Evolutionary conservation across 1,140 invertebrate species (phyloP).

Genomic region (Psix sp.): DNA sequence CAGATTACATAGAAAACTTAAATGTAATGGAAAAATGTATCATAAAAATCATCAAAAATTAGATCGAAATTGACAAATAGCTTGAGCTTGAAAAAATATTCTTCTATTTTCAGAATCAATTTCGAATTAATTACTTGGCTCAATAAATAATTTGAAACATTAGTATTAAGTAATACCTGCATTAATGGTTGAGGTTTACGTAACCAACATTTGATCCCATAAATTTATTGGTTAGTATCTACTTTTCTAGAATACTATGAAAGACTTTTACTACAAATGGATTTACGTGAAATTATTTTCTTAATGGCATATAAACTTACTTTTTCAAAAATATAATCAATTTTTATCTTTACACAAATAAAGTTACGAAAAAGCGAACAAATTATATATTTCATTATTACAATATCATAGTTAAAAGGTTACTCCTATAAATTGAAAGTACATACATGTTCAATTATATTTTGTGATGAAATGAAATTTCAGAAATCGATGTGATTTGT

Average conservation of each 20-base stretch:
- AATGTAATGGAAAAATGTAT: too few relatives aligned
- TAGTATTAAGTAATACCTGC: conserved; percentile 19
- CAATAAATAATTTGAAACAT: conserved; percentile 27
- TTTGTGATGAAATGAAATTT: conserved; percentile 19
- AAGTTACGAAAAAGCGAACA: too few relatives aligned
- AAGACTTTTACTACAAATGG: conserved; percentile 11
- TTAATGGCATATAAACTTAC: conserved; percentile 13
- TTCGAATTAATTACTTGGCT: conserved; percentile 23
- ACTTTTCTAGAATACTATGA: conserved; percentile 9
- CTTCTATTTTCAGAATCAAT: conserved; percentile 12
- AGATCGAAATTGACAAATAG: not conserved
- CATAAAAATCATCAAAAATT: too few relatives aligned
- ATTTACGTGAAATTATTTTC: conserved; percentile 25
- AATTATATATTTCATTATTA: not conserved
- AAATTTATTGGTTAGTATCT: conserved; percentile 12
- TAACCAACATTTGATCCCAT: conserved; percentile 23
- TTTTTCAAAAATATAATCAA: too few relatives aligned
- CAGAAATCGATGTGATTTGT: conserved; percentile 27
- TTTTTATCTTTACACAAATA: too few relatives aligned
- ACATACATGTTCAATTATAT: not conserved
- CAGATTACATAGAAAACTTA: too few relatives aligned
- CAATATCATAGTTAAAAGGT: not conserved
- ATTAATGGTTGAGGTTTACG: conserved; percentile 15
- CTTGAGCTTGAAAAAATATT: not conserved
- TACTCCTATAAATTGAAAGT: not conserved